Percentiles rank a stretch among this genome's conserved stretches.
Evolutionary conservation across 2,797 vertebrate species (phyloP).

Genomic region (Etheostoma perlongum): DNA sequence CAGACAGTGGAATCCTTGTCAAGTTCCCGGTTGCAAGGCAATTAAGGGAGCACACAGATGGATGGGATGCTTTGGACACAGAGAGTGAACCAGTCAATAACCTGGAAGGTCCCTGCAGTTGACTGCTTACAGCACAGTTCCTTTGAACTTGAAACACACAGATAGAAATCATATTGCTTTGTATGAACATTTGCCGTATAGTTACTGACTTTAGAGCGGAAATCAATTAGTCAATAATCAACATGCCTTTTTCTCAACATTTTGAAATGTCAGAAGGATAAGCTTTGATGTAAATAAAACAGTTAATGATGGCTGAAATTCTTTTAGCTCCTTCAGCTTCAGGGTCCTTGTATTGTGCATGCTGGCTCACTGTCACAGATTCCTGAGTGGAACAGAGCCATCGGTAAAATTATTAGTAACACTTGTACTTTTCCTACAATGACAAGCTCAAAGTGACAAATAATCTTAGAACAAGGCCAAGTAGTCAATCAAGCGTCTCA

Average conservation of each 20-base stretch:
- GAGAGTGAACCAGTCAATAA: conserved; percentile 26
- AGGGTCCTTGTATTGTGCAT: background rate
- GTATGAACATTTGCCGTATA: background rate
- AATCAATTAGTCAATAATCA: background rate
- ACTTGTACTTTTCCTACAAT: background rate
- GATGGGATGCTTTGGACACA: conserved; percentile 53
- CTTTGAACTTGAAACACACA: conserved; percentile 24
- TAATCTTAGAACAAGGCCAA: too few relatives aligned
- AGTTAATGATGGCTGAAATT: background rate
- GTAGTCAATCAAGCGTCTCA: too few relatives aligned
- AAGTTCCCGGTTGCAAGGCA: conserved; percentile 78
- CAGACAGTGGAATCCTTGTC: conserved; percentile 73
- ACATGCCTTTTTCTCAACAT: background rate
- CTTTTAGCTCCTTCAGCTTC: background rate
- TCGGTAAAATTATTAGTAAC: background rate
- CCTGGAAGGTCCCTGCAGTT: background rate
- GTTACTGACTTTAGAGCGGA: background rate
- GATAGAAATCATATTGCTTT: background rate
- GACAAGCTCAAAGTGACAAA: background rate
- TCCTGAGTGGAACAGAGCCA: background rate
- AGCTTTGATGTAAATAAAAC: background rate
- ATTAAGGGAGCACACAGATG: conserved; percentile 59
- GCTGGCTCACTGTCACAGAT: too few relatives aligned
- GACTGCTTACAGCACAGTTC: conserved; percentile 23
- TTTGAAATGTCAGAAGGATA: background rate